Evolutionary conservation across 2,797 vertebrate species (phyloP).

Genomic region (Leuciscus waleckii): DNA sequence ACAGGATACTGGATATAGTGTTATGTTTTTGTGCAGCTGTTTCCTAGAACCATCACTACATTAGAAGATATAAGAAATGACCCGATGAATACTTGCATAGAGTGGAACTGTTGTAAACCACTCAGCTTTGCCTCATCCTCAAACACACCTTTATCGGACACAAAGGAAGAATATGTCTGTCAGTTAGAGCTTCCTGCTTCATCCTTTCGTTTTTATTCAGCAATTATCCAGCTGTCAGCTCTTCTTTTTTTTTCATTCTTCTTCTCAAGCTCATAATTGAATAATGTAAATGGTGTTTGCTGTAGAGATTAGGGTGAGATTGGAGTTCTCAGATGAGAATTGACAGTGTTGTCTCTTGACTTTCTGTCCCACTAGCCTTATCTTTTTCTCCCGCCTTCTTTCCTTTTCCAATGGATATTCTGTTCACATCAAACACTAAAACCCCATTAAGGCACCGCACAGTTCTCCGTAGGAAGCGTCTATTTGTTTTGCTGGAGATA

Average conservation of each 20-base stretch:
- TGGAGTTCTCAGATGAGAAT: slow-evolving; percentile 11
- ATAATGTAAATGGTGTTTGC: slow-evolving; percentile 47
- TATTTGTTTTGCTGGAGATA: slow-evolving; percentile 53
- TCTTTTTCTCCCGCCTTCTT: slow-evolving; percentile 15
- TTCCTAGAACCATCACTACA: slow-evolving; percentile 70
- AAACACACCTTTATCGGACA: slow-evolving; percentile 15
- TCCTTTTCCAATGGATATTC: slow-evolving; percentile 33
- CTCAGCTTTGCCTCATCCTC: slow-evolving; percentile 35
- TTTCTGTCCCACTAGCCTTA: neutral
- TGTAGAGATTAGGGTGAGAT: slow-evolving; percentile 24
- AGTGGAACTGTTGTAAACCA: slow-evolving; percentile 35
- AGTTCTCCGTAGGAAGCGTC: slow-evolving; percentile 30
- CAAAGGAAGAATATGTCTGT: slow-evolving; percentile 36
- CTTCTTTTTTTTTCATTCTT: neutral
- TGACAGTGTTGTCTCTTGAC: slow-evolving; percentile 31
- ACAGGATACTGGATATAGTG: slow-evolving; percentile 65
- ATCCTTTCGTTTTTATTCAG: slow-evolving; percentile 11
- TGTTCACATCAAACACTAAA: slow-evolving; percentile 16
- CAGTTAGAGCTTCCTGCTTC: slow-evolving; percentile 20
- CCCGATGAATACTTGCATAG: slow-evolving; percentile 66
- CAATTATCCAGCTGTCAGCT: slow-evolving; percentile 24
- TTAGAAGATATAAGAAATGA: slow-evolving; percentile 64
- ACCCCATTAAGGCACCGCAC: slow-evolving; percentile 15
- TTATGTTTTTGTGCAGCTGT: slow-evolving; percentile 71
- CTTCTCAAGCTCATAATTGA: slow-evolving; percentile 36